Evolutionary conservation across 2,888 invertebrate species (phyloP).

Genomic region (Limenitis camilla): DNA sequence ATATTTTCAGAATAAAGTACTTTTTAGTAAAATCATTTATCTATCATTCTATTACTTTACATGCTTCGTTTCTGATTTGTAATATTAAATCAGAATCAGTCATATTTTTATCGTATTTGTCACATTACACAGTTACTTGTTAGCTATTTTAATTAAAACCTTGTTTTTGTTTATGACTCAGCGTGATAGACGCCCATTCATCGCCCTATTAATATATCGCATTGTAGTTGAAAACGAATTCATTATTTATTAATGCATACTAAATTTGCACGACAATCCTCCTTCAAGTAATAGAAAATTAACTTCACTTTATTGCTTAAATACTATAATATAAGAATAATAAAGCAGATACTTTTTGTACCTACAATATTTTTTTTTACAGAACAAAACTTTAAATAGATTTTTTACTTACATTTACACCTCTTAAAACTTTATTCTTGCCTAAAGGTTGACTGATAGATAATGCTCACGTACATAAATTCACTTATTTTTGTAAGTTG

Average conservation of each 20-base stretch:
- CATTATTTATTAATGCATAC: constrained; percentile 17
- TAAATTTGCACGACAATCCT: constrained; percentile 21
- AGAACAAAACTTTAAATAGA: no score
- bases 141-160: constrained; percentile 5
- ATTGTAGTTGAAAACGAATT: constrained; percentile 20
- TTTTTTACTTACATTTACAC: no score
- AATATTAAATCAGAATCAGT: background rate
- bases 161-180: constrained; percentile 8
- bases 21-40: no score
- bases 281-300: background rate
- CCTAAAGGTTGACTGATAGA: no score
- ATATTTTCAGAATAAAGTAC: no score
- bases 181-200: constrained; percentile 21
- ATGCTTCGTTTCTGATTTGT: no score
- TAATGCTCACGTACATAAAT: no score
- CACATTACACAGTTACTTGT: background rate
- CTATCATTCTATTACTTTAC: no score
- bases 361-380: no score
- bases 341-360: background rate
- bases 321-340: background rate
- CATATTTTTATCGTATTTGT: background rate
- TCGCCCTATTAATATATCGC: constrained; percentile 15
- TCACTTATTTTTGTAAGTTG: no score
- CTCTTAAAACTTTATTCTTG: no score
- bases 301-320: background rate